Base-by-base conservation (phyloP, 2,113 vertebrate species). In the Nycticorax nycticorax region DNA sequence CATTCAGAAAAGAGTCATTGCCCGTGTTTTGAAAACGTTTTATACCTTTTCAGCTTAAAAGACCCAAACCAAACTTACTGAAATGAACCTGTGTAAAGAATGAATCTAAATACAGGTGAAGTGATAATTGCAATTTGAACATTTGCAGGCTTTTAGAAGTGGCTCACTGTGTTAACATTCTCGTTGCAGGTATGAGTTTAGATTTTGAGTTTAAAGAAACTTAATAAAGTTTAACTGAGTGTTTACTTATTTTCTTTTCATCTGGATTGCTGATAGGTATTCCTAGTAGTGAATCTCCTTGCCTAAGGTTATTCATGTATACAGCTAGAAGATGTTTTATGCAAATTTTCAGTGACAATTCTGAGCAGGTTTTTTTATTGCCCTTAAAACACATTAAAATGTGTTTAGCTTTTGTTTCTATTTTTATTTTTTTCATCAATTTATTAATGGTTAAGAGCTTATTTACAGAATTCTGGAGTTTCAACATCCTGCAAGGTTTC, bases 191-290 rank as follows among this genome's bases (percentile, higher is more conserved):
- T 93, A 76, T 37, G 82, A 98, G 93, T 92, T 94, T 85, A 92
- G 97, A 98, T 96, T 96, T 98, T 97, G 98, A 98, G 97, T 98
- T 98, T 98, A 98, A 98, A 98, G 97, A 98, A 98, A 95, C 96
- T 97, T 98, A 97, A 98, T 98, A 96, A 98, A 98, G 93, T 98
- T 98, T 98, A 98, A 97, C 78, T 93, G 80, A 93, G 87, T 93
- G 60, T 56, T 96, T 97, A 91, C 81, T 98, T 98, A 85, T 95
- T 97, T 98, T 95, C 69, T 98, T 98, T 98, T 97, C 96, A 98
- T 98, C 97, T 97, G 93, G 89, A 97, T 98, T 98, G 95, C 97
- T 98, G 92, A 95, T 98, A 98, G 92, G 82, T 98, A 97, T 98
- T 98, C 92, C 90, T 97, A 90, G 91, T 98, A 98, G 98, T 98